Base-by-base conservation (phyloP, 2,888 invertebrate genomes). In the Thalpophila matura region DNA sequence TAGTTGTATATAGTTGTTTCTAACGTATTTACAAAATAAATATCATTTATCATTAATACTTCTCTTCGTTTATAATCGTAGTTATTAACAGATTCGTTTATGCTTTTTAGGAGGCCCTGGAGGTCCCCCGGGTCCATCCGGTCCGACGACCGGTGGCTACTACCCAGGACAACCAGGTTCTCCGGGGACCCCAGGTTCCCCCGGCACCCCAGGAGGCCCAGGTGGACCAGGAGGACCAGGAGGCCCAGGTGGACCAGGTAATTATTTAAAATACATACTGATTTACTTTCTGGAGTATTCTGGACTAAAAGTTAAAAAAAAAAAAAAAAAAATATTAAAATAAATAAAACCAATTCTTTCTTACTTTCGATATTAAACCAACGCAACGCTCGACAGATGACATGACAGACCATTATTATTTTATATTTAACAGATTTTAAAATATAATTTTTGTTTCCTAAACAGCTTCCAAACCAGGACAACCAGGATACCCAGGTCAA, bases 201-300 rank as follows among this genome's bases (percentile, higher is more conserved):
- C 95, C 46, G 81, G 80, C 0, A 66, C 63, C 1, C 78, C 81
- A 14, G 82, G 81, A 29, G 22, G 51, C 14, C 69, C 69, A 33
- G 69, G 66, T 29, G 46, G 49, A 33, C 86, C 87, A 29, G 76
- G 75, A 3, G 40, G 61, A n/a, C 64, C 67, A 35, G 68, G 81
- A 47, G 31, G 49, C 31, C 79, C 70, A 6, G 59, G 67, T 1
- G 40, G 66, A 16, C 74, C 74, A 14, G 68, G 74, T 42, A 40
- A 43, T 5, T 22, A 4, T 1, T 20, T 9, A 18, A 43, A 16
- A 12, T 1, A 0, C n/a, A n/a, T n/a, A n/a, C n/a, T n/a, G n/a
- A n/a, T n/a, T n/a, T n/a, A n/a, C n/a, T n/a, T n/a, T n/a, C n/a
- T n/a, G n/a, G n/a, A n/a, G n/a, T n/a, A n/a, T n/a, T n/a, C n/a